These are phyloP conservation scores for Leucophenga montana DNA, from an alignment of 2,888 invertebrate species.

Conservation along the genomic window DNA sequence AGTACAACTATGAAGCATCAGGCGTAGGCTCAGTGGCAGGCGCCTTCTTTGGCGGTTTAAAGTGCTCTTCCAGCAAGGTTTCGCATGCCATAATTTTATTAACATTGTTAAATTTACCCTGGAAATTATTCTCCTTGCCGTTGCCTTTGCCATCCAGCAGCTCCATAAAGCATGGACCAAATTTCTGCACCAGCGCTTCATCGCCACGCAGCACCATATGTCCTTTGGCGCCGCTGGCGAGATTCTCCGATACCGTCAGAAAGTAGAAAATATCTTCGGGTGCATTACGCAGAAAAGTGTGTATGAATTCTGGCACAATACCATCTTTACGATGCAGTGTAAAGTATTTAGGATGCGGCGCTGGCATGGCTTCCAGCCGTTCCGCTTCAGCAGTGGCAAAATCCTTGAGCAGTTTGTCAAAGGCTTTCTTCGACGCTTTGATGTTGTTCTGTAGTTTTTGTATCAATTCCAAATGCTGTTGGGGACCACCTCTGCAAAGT, in stretches of 20 bases:
- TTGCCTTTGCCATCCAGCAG: conserved; percentile 85
- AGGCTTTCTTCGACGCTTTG: conserved; percentile 79
- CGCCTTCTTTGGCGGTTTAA: conserved; percentile 61
- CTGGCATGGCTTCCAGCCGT: conserved; percentile 75
- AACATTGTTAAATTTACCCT: conserved; percentile 84
- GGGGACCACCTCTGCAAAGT: conserved; percentile 78
- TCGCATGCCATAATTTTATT: conserved; percentile 79
- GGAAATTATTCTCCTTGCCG: conserved; percentile 81
- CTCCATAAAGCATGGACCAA: conserved; percentile 76
- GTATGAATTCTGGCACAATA: conserved; percentile 83
- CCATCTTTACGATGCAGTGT: conserved; percentile 82
- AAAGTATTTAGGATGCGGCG: conserved; percentile 76
- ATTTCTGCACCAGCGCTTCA: conserved; percentile 61
- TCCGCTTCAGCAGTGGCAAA: conserved; percentile 81
- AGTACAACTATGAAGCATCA: conserved; percentile 14
- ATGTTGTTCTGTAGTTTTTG: conserved; percentile 82
- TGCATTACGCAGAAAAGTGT: conserved; percentile 79
- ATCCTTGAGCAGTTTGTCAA: conserved; percentile 80
- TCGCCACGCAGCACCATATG: conserved; percentile 75
- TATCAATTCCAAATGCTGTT: conserved; percentile 81
- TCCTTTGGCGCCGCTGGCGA: conserved; percentile 75
- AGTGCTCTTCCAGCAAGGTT: conserved; percentile 77
- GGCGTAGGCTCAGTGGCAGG: not conserved
- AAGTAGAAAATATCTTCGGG: conserved; percentile 77
- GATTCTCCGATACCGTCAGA: conserved; percentile 79